These are phyloP conservation scores for Malthinus flaveolus DNA, from an alignment of 2,888 invertebrate genomes.

Conservation along the genomic window DNA sequence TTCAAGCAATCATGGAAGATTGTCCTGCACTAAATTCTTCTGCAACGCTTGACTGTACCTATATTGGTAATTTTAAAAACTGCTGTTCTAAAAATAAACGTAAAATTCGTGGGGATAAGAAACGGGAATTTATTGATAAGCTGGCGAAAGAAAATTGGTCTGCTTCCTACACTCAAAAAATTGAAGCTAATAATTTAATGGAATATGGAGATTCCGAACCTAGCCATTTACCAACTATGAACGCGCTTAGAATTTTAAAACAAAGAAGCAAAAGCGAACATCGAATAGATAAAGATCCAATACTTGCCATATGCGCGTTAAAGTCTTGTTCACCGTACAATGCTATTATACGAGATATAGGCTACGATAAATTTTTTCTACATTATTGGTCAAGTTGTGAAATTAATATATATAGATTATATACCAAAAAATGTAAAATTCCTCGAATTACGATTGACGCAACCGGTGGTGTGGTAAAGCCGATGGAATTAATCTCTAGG, in stretches of 20 bases:
- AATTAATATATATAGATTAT: conserved; percentile 2
- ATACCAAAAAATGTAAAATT: neutral
- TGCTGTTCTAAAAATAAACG: neutral
- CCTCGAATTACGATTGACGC: conserved; percentile 5
- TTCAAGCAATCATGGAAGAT: neutral
- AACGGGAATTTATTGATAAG: neutral
- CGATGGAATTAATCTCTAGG: neutral
- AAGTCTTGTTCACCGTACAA: neutral
- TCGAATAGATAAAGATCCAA: neutral
- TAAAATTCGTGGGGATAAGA: neutral
- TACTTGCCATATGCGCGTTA: neutral
- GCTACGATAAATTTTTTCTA: conserved; percentile 6
- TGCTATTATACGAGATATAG: conserved; percentile 4
- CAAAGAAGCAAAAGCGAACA: neutral
- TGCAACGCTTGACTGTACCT: conserved; percentile 3
- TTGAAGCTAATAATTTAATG: conserved; percentile 6
- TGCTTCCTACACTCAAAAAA: neutral
- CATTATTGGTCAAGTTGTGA: conserved; percentile 5
- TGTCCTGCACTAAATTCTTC: neutral
- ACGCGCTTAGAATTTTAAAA: neutral
- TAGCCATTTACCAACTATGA: neutral
- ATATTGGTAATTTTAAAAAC: neutral
- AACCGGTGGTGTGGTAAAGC: neutral
- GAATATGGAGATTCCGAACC: conserved; percentile 2
- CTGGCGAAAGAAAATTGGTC: neutral